Percentiles rank a stretch among this genome's conserved stretches.
Conservation (phyloP, 2,888 invertebrate species). For the Meteorus colon region DNA sequence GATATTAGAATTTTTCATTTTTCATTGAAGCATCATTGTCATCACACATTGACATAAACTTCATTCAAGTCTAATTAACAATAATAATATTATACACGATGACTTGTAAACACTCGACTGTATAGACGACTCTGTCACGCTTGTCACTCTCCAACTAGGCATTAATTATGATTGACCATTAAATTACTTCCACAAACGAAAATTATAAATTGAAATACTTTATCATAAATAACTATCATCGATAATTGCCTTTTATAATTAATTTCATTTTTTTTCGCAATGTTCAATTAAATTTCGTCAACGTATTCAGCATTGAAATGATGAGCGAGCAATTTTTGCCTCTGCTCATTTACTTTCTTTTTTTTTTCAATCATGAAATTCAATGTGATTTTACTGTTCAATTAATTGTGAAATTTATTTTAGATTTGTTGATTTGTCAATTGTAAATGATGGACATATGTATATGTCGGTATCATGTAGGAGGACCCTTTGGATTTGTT, state of each 20-base stretch:
- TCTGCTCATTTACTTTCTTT: background rate
- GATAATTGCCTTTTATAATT: background rate
- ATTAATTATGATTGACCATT: background rate
- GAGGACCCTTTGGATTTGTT: slow-evolving; percentile 32
- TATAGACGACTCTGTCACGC: no score
- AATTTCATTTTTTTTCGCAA: background rate
- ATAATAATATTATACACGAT: no score
- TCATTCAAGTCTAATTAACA: no score
- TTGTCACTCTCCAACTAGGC: background rate
- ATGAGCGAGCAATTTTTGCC: background rate
- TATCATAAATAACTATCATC: background rate
- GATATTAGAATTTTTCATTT: no score
- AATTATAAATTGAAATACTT: slow-evolving; percentile 1
- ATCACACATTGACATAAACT: no score
- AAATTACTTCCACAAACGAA: background rate
- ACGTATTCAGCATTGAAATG: no score
- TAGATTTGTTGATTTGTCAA: background rate
- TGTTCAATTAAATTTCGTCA: background rate
- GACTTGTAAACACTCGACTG: no score
- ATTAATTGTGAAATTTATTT: slow-evolving; percentile 9
- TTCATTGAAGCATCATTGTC: no score
- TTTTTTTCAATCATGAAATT: background rate
- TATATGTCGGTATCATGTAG: background rate
- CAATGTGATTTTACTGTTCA: background rate
- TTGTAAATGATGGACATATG: background rate